Evolutionary conservation across 2,888 invertebrate species (phyloP).

Genomic region (Lottia scabra): DNA sequence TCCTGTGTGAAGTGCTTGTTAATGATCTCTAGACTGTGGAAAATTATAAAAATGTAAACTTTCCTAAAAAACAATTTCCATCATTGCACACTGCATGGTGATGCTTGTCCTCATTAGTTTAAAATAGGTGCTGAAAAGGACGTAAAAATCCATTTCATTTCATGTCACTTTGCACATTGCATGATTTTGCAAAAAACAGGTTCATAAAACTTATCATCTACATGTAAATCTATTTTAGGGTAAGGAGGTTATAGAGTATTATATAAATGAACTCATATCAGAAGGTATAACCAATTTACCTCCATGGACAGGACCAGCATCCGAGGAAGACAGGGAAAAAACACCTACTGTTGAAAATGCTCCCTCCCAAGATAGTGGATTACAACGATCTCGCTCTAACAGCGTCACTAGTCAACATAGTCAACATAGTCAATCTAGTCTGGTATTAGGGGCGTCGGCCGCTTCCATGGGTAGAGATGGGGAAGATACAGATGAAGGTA

Average conservation of each 20-base stretch:
- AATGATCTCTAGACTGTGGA: too few species aligned
- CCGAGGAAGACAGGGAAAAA: constrained; percentile 7
- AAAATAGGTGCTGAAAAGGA: too few species aligned
- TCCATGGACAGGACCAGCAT: constrained; percentile 73
- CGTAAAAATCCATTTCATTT: too few species aligned
- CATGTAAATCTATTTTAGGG: constrained; percentile 74
- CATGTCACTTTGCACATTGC: too few species aligned
- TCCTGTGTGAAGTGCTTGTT: too few species aligned
- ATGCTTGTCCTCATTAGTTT: too few species aligned
- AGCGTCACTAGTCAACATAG: constrained; percentile 40
- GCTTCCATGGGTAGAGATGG: constrained; percentile 40
- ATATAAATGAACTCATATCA: constrained; percentile 81
- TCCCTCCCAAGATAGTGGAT: constrained; percentile 57
- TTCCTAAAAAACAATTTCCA: too few species aligned
- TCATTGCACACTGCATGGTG: too few species aligned
- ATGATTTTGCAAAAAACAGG: too few species aligned
- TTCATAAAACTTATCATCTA: too few species aligned
- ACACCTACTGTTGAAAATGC: constrained; percentile 40
- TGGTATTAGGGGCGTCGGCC: constrained; percentile 70
- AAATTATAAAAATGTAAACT: too few species aligned
- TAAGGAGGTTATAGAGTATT: constrained; percentile 93
- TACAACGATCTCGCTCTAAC: constrained; percentile 53
- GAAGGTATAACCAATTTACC: constrained; percentile 80
- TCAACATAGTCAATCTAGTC: constrained; percentile 48
- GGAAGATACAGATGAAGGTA: constrained; percentile 17